Evolutionary conservation across 2,113 vertebrate genomes (phyloP), one percentile per base, ranked within the genome.

Genomic region (Ondatra zibethicus): DNA sequence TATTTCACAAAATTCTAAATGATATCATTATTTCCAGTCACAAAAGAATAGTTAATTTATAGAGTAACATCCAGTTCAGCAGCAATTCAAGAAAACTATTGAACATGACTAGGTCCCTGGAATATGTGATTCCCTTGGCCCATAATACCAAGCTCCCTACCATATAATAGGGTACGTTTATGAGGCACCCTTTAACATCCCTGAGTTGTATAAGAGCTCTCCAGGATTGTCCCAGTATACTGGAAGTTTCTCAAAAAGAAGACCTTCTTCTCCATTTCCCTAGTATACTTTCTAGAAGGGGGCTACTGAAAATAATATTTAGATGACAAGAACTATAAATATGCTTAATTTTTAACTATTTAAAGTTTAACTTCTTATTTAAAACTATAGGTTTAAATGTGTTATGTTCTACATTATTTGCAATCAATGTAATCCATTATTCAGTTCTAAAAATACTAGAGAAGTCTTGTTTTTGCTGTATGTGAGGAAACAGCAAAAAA

Each of bases 281-380:
- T 85, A 88, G 52, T n/a, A 17, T 82, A 58, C 52, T 21, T 82
- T 27, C 42, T 73, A 29, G 36, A 25, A 42, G 1, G 5, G 7
- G 13, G 0, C 36, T 94, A 73, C 50, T 95, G 85, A 89, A 77
- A 94, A 50, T 55, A 88, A 68, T 50, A 93, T 68, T 72, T 95
- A 63, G 61, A 42, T 42, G n/a, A n/a, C 25, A 61, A 50, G 7
- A 9, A 16, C n/a, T 94, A n/a, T 55, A 3, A 31, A 81, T 58
- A 65, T 2, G 31, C 66, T 11, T 87, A 66, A 33, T 88, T 93
- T 96, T 80, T n/a, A 70, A 70, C 0, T 39, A 72, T 3, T 21
- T 72, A 21, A 72, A 70, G n/a, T n/a, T n/a, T 19, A 70, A n/a
- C 68, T 9, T n/a, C n/a, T 70, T 70, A 36, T 70, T n/a, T 72